Base-by-base conservation (phyloP, 2,113 vertebrate species). In the Myotis lucifugus region DNA sequence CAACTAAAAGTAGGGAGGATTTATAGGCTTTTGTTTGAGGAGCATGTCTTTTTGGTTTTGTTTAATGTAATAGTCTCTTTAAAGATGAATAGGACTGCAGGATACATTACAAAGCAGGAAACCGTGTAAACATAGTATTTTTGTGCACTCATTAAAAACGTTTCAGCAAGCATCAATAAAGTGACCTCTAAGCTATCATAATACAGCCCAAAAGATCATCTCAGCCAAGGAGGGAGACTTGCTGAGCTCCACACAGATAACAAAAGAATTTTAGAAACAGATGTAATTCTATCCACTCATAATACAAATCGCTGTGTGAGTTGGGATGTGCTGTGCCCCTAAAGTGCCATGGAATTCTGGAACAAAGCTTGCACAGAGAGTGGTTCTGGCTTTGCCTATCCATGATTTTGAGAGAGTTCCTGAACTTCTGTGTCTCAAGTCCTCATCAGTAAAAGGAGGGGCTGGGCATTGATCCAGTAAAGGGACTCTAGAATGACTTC, bases 141-240 rank as follows among this genome's bases (percentile, higher is more conserved):
- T 91, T 70, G 32, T 93, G 29, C 42, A 91, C 8, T 96, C 88
- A 93, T 34, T 95, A 64, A 85, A 85, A 86, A 73, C 85, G 66
- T 73, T 90, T 95, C 76, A 69, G 78, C 32, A 84, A 95, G 8
- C 18, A 23, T 46, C 25, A 54, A 72, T 93, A 94, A 85, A 91
- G 25, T 85, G 85, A 88, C 27, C 46, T 93, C 87, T 69, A 90
- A 93, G 18, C 32, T 85, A 40, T 61, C 7, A 5, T 54, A 79
- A 54, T 69, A 70, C 34, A 87, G 34, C 42, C n/a, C 32, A 66
- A 69, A 59, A 72, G 52, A 85, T 32, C 34, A 78, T 93, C 72
- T 73, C 29, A 74, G 79, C 14, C 70, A 93, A 81, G 37, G 42
- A 94, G 27, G n/a, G 18, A 67, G 52, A 19, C 13, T 76, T 84